Evolutionary conservation across 2,888 invertebrate species (phyloP).

Genomic region (Metallyticus violacea): DNA sequence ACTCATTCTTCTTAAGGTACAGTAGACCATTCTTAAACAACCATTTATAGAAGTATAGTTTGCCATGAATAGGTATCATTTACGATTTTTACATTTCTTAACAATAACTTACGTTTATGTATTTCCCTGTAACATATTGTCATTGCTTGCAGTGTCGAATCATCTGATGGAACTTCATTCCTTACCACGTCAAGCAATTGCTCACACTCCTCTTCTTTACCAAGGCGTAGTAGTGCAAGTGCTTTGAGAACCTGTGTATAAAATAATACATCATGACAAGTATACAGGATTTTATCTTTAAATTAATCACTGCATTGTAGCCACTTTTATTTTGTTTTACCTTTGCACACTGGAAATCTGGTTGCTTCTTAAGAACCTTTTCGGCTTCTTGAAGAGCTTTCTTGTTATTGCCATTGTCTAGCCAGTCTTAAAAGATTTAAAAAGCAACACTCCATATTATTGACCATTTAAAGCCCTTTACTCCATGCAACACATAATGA

Average conservation of each 20-base stretch:
- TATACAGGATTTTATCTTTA: no score
- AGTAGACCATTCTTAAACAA: no score
- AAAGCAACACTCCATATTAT: not conserved
- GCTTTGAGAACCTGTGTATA: slow-evolving; percentile 75
- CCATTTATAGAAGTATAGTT: no score
- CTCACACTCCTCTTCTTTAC: slow-evolving; percentile 77
- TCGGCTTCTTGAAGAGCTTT: slow-evolving; percentile 97
- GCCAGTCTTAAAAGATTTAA: slow-evolving; percentile 67
- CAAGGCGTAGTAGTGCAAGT: slow-evolving; percentile 83
- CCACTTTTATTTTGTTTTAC: slow-evolving; percentile 38
- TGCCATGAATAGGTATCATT: no score
- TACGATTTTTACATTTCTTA: not conserved
- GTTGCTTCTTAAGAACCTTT: slow-evolving; percentile 91
- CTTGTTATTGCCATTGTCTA: slow-evolving; percentile 94
- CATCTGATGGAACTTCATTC: slow-evolving; percentile 82
- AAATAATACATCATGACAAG: not conserved
- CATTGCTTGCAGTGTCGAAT: slow-evolving; percentile 92
- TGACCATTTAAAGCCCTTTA: not conserved
- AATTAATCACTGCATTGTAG: no score
- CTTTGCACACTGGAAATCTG: slow-evolving; percentile 82
- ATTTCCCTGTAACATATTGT: slow-evolving; percentile 92
- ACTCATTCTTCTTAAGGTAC: no score
- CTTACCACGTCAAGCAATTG: slow-evolving; percentile 71
- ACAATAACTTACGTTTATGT: slow-evolving; percentile 73
- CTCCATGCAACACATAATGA: not conserved